Evolutionary conservation across 2,888 invertebrate genomes (phyloP), one percentile per base, ranked within the genome.

Genomic region (Temnothorax rugatulus): DNA sequence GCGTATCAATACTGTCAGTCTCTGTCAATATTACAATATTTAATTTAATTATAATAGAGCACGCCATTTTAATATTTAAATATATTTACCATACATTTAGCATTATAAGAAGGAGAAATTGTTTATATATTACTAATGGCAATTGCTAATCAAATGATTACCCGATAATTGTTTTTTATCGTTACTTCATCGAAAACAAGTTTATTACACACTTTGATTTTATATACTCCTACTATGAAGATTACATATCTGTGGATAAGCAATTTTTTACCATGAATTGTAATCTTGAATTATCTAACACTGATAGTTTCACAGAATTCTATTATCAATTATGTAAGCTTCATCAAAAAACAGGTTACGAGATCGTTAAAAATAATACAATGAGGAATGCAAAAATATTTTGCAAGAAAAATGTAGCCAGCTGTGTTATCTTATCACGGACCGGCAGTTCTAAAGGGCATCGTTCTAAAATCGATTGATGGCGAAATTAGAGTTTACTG

Each of bases 381-480:
- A n/a, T 2, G 5, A 15, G 54, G 0, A 3, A 25, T 25, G n/a
- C 63, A 5, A 1, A 2, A 52, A 21, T 21, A 52, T 52, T 63
- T 75, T 64, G 21, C 15, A 57, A 63, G 74, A 50, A 63, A 61
- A 59, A 41, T 41, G 3, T 11, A 61, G 11, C 41, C 8, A n/a
- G 25, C 15, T 44, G 7, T 38, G n/a, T 50, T 38, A 15, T 44
- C 25, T 47, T 18, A 44, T 15, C 50, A 15, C 25, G 38, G 52
- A 47, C 25, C 1, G 2, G 2, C 18, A 50, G 21, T 50, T 5
- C 2, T 38, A 8, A 29, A 34, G 34, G 50, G 15, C 57, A 61
- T n/a, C 21, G 11, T 38, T 29, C 8, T 13, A n/a, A 47, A 63
- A 64, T 11, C 4, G 5, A 2, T 61, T 47, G 29, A 44, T 11